A percentile compares a stretch with the other conserved stretches of the same genome.
phyloP scores from a whole-genome alignment of 2,113 vertebrate species.

The Perca flavescens region DNA sequence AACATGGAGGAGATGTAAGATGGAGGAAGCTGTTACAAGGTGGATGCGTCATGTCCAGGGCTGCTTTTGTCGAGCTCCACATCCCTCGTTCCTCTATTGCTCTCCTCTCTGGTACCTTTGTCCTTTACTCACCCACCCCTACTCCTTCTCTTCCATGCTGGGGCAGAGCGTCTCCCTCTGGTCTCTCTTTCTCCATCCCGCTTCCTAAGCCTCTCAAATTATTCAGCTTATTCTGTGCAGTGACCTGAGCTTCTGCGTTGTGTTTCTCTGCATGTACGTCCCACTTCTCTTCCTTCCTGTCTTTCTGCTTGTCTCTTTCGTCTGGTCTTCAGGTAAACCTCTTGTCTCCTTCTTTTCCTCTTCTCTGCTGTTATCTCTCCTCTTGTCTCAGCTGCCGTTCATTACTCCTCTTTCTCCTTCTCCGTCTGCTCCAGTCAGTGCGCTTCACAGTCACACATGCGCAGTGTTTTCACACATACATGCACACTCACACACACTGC shows the following conservation, averaged over 20 bases:
- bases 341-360: slow-evolving; percentile 29
- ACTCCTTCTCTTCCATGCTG: slow-evolving; percentile 29
- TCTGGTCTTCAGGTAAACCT: slow-evolving; percentile 49
- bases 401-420: slow-evolving; percentile 62
- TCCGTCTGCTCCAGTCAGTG: slow-evolving; percentile 70
- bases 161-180: slow-evolving; percentile 33
- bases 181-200: slow-evolving; percentile 53
- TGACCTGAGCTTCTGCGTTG: slow-evolving; percentile 38
- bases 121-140: slow-evolving; percentile 55
- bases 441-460: slow-evolving; percentile 74
- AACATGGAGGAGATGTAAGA: slow-evolving; percentile 77
- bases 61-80: slow-evolving; percentile 25
- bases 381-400: slow-evolving; percentile 62
- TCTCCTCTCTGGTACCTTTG: slow-evolving; percentile 40
- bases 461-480: slow-evolving; percentile 73
- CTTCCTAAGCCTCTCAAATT: slow-evolving; percentile 13
- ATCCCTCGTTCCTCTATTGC: slow-evolving; percentile 28
- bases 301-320: slow-evolving; percentile 9
- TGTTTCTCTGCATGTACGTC: slow-evolving; percentile 6
- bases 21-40: slow-evolving; percentile 77
- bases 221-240: slow-evolving; percentile 33
- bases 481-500: slow-evolving; percentile 53
- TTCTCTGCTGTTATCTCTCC: slow-evolving; percentile 52
- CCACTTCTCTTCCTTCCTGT: slow-evolving; percentile 11
- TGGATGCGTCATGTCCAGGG: slow-evolving; percentile 70